These are phyloP conservation scores for Lordiphosa mommai DNA, from an alignment of 1,140 invertebrate species.

Conservation along the genomic window DNA sequence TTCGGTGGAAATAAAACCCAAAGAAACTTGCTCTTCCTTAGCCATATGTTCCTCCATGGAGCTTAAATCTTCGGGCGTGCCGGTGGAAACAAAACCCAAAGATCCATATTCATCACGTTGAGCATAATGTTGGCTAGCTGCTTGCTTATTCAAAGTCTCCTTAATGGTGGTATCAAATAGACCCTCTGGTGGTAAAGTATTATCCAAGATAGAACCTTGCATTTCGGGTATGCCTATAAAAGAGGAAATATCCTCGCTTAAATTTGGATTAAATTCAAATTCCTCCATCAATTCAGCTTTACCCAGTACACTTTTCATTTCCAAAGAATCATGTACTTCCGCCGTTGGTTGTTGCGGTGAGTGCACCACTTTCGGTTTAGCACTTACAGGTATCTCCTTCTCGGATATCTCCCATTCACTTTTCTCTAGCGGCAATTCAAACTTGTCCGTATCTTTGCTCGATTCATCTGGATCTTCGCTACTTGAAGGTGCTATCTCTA, in stretches of 20 bases:
- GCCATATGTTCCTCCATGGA: constrained; percentile 66
- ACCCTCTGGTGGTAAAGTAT: constrained; percentile 50
- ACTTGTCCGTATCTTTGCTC: constrained; percentile 53
- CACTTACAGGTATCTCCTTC: constrained; percentile 56
- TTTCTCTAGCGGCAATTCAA: constrained; percentile 68
- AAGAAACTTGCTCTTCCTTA: constrained; percentile 66
- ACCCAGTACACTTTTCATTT: constrained; percentile 81
- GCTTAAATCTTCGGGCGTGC: constrained; percentile 67
- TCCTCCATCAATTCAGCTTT: constrained; percentile 82
- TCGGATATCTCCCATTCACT: constrained; percentile 76
- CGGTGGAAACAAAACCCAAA: constrained; percentile 67
- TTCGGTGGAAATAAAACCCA: constrained; percentile 71
- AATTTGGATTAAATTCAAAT: constrained; percentile 83
- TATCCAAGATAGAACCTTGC: constrained; percentile 46
- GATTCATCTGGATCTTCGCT: constrained; percentile 67
- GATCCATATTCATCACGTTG: constrained; percentile 66
- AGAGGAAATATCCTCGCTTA: constrained; percentile 58
- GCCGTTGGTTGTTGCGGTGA: constrained; percentile 79
- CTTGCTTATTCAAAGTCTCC: constrained; percentile 63
- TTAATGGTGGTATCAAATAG: constrained; percentile 61
- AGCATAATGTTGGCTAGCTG: constrained; percentile 64
- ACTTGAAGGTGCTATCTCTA: constrained; percentile 54
- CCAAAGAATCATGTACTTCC: constrained; percentile 85
- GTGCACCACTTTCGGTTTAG: constrained; percentile 67
- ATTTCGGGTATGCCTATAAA: constrained; percentile 66